A percentile compares a stretch with the other conserved stretches of the same genome.
Evolutionary conservation across 2,113 vertebrate species (phyloP).

Genomic region (Uropsilus gracilis): DNA sequence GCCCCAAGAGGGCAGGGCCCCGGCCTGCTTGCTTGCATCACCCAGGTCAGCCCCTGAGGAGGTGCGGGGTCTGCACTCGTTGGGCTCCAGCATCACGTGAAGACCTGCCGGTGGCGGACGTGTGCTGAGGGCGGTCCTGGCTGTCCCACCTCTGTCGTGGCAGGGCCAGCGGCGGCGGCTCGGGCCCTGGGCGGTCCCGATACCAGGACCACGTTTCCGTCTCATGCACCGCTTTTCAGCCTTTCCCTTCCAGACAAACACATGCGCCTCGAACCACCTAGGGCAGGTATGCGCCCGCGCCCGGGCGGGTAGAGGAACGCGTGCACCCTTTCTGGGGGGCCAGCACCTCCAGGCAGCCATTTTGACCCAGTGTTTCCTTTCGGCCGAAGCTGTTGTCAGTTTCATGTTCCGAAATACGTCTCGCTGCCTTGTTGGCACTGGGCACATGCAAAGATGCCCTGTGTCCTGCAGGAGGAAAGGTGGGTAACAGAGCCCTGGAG

Average conservation of each 20-base stretch:
- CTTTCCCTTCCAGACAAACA: neutral
- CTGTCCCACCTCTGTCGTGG: rapidly evolving
- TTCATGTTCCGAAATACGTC: neutral
- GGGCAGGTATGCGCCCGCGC: too few relatives aligned
- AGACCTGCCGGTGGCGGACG: neutral
- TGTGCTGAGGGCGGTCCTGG: rapidly evolving
- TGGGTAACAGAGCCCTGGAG: too few relatives aligned
- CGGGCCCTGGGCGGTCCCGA: neutral
- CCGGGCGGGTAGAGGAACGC: neutral
- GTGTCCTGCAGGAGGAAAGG: too few relatives aligned
- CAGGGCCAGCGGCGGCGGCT: rapidly evolving
- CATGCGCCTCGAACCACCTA: neutral
- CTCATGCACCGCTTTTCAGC: neutral
- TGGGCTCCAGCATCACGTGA: neutral
- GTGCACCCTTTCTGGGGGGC: neutral
- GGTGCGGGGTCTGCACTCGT: too few relatives aligned
- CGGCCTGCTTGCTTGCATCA: neutral
- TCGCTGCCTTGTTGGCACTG: neutral
- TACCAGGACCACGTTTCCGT: rapidly evolving
- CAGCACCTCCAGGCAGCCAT: neutral
- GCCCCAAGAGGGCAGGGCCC: neutral
- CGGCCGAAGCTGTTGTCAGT: neutral
- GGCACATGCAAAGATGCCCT: neutral
- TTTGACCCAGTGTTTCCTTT: slow-evolving; percentile 8
- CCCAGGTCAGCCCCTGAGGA: neutral